Percentiles rank a stretch among this genome's conserved stretches.
phyloP scores from a whole-genome alignment of 2,797 vertebrate genomes.

The Myotis planiceps region DNA sequence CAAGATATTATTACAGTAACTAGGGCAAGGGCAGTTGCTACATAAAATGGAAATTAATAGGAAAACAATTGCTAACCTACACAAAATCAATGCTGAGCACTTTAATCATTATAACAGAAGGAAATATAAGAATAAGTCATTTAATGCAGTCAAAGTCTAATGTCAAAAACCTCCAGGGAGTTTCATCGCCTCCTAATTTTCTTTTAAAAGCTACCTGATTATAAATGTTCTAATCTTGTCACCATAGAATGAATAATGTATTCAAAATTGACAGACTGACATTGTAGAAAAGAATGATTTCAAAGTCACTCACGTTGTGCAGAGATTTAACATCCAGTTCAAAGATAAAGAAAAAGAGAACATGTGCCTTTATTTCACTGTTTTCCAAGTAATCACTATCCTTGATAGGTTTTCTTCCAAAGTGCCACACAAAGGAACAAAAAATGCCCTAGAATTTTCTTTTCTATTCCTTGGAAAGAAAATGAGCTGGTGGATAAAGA shows the following conservation, averaged over 20 bases:
- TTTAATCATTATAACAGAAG: background rate
- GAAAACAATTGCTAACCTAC: background rate
- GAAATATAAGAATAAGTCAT: background rate
- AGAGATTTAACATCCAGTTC: background rate
- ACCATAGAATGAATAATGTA: slow-evolving; percentile 13
- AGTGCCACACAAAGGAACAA: background rate
- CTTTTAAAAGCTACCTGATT: slow-evolving; percentile 42
- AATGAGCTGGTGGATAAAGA: background rate
- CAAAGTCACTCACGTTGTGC: background rate
- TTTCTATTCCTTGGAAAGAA: background rate
- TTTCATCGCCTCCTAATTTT: background rate
- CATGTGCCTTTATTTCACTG: background rate
- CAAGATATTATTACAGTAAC: background rate
- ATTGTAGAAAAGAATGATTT: slow-evolving; percentile 24
- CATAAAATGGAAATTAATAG: background rate
- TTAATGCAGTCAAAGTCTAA: slow-evolving; percentile 11
- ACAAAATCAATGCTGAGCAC: background rate
- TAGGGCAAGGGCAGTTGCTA: background rate
- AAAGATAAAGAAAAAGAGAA: background rate
- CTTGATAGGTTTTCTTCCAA: slow-evolving; percentile 2
- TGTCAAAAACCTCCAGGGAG: background rate
- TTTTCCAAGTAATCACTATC: background rate
- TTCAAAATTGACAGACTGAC: slow-evolving; percentile 15
- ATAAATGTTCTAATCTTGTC: slow-evolving; percentile 46
- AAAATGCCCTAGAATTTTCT: background rate